Base-by-base conservation (phyloP, 2,797 vertebrate species). In the Todus mexicanus region DNA sequence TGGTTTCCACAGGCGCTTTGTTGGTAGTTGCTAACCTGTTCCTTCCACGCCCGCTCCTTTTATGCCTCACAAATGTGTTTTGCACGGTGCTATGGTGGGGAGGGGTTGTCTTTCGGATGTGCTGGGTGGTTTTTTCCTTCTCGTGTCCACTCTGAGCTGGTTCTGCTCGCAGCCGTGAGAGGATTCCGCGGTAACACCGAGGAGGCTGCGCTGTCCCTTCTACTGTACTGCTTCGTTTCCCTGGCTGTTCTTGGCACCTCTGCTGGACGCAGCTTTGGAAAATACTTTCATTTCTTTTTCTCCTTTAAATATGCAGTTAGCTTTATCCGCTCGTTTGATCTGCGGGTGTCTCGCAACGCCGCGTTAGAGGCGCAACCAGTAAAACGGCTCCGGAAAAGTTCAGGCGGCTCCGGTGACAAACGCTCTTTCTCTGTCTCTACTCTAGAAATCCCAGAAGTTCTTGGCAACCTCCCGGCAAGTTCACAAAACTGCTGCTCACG, bases 371-470 rank as follows among this genome's bases (percentile, higher is more conserved):
- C 74, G 33, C 54, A 8, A 69, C 35, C 35, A 11, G 50, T 54
- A 35, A 76, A 94, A 38, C 10, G 0, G 35, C 66, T 61, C 68
- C 2, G 16, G 70, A 33, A 51, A 43, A n/a, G 35, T 31, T 31
- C n/a, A 40, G 26, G 77, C 56, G 43, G 66, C 77, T 66, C 33
- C 12, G 12, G 48, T 92, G 78, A 96, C 89, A 75, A 71, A 31
- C 10, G 17, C 33, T 73, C 48, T 81, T 51, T 89, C 64, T 60
- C 66, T 84, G 22, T 89, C 75, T 94, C 84, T 68, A 18, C 87
- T 77, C 66, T 60, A 97, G 97, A 97, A 91, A 75, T 87, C 92
- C 35, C 95, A 96, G 94, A 97, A 89, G 83, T 13, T 97, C 81
- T 78, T 96, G 80, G 91, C 94, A 51, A 94, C 92, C 65, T 96